Evolutionary conservation across 2,113 vertebrate species (phyloP).

Genomic region (Arizona elegans): DNA sequence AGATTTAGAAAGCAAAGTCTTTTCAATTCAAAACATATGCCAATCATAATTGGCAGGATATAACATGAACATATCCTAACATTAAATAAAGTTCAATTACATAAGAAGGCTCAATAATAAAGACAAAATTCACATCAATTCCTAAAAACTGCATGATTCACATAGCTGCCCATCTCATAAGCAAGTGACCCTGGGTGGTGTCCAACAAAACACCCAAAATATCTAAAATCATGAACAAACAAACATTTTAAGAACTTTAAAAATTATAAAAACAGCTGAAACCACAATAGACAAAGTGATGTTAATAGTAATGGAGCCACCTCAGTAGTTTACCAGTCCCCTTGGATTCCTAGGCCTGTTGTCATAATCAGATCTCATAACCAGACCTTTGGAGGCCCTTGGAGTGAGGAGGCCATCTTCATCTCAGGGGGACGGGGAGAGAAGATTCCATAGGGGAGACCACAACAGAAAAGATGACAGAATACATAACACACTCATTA

Average conservation of each 20-base stretch:
- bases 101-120: slow-evolving; percentile 56
- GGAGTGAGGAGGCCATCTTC: not conserved
- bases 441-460: not conserved
- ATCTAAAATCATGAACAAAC: not conserved
- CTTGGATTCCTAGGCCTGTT: not conserved
- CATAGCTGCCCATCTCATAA: not conserved
- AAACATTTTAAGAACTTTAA: not conserved
- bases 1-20: not conserved
- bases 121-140: slow-evolving; percentile 42
- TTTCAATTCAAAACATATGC: not conserved
- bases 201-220: not conserved
- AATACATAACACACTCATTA: not conserved
- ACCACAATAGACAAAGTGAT: not conserved
- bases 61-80: slow-evolving; percentile 8
- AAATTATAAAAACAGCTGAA: not conserved
- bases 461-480: not conserved
- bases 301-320: not conserved
- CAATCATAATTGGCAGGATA: slow-evolving; percentile 1
- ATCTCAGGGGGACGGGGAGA: not conserved
- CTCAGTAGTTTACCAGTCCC: not conserved
- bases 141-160: slow-evolving; percentile 53
- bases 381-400: not conserved
- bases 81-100: slow-evolving; percentile 50
- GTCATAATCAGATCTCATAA: not conserved
- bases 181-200: not conserved